Percentiles rank a stretch among this genome's conserved stretches.
Evolutionary conservation across 2,113 vertebrate genomes (phyloP).

Genomic region (Illadopsis cleaveri): DNA sequence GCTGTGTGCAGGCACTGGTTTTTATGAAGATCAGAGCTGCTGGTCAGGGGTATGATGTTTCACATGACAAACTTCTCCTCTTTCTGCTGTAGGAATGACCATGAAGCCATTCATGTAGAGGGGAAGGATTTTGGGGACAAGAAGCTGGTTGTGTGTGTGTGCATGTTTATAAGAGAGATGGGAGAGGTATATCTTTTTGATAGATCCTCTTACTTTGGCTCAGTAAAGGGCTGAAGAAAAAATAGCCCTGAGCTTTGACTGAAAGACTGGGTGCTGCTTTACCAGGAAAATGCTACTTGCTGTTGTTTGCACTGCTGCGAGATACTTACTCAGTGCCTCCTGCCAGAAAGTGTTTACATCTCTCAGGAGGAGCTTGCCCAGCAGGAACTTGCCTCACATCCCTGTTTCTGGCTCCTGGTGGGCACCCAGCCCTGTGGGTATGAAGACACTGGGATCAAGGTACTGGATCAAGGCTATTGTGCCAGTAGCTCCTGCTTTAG

Average conservation of each 20-base stretch:
- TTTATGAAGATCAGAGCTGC: neutral
- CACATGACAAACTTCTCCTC: accelerated
- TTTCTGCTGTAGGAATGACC: neutral
- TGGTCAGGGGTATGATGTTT: neutral
- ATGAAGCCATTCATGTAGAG: neutral
- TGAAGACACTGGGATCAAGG: neutral
- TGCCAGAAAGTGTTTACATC: neutral
- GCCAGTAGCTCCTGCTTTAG: neutral
- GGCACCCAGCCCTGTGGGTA: neutral
- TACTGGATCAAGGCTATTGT: neutral
- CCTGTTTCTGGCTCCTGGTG: neutral
- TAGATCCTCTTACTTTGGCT: neutral
- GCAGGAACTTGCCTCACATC: neutral
- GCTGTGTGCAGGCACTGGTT: neutral
- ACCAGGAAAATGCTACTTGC: neutral
- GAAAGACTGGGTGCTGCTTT: neutral
- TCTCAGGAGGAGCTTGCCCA: neutral
- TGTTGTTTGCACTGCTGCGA: neutral
- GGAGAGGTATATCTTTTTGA: neutral
- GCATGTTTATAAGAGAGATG: neutral
- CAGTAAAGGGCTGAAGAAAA: neutral
- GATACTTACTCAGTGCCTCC: neutral
- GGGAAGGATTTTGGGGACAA: neutral
- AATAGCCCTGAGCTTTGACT: neutral
- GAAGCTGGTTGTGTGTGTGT: neutral